Conservation (phyloP, 2,113 vertebrate species). For the Probosciger aterrimus region DNA sequence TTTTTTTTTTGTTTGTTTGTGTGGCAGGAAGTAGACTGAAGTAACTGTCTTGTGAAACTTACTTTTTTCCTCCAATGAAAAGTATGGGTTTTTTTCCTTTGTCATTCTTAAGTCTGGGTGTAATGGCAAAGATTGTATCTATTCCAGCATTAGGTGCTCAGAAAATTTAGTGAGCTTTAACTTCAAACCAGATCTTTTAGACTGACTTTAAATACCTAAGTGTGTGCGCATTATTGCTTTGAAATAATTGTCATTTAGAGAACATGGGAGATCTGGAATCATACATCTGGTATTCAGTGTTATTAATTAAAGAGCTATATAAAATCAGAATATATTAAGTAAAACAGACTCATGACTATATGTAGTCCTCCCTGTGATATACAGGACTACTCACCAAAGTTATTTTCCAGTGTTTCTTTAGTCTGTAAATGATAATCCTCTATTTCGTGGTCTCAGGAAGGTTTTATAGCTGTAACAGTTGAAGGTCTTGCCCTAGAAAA, state of each 20-base stretch:
- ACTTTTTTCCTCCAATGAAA: background rate
- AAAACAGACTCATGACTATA: background rate
- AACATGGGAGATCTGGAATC: background rate
- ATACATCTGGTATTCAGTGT: background rate
- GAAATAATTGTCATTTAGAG: background rate
- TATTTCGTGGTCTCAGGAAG: background rate
- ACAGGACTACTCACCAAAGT: background rate
- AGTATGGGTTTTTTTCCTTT: background rate
- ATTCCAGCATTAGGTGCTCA: background rate
- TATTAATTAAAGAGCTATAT: background rate
- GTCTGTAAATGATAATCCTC: background rate
- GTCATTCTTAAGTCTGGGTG: background rate
- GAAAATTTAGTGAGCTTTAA: background rate
- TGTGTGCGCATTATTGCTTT: background rate
- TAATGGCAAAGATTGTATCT: background rate
- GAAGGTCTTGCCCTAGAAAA: background rate
- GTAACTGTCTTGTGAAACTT: background rate
- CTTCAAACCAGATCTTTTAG: background rate
- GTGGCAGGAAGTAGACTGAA: background rate
- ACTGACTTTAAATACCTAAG: background rate
- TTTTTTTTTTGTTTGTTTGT: background rate
- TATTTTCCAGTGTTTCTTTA: background rate
- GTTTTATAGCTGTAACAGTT: background rate
- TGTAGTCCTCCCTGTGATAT: background rate
- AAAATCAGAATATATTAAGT: background rate